A percentile compares a stretch with the other conserved stretches of the same genome.
Conservation (phyloP, 2,113 vertebrate genomes). For the Psilopogon haemacephalus region DNA sequence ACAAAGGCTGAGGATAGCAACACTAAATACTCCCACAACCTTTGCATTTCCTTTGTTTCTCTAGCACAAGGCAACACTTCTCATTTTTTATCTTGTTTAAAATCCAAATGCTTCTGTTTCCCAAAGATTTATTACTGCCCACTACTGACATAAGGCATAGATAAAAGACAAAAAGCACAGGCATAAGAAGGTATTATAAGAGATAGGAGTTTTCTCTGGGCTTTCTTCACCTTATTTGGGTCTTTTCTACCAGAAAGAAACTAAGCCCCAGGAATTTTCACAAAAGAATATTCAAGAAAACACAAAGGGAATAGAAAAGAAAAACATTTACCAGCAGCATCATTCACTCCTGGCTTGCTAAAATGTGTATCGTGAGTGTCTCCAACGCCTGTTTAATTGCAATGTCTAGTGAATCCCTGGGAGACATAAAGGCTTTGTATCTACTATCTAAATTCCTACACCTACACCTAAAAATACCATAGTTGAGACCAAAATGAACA, state of each 20-base stretch:
- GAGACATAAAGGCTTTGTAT: neutral
- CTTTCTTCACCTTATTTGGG: neutral
- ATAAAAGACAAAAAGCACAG: neutral
- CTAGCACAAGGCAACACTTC: neutral
- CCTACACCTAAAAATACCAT: neutral
- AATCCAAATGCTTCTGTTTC: neutral
- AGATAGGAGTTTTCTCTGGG: neutral
- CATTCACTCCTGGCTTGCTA: neutral
- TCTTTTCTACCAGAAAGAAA: conserved; percentile 18
- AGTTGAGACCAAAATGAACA: neutral
- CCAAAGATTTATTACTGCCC: neutral
- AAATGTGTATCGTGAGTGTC: neutral
- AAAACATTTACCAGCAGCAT: neutral
- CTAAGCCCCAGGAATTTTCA: neutral
- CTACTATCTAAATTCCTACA: neutral
- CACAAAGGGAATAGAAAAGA: neutral
- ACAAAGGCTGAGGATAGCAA: conserved; percentile 52
- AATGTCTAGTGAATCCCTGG: neutral
- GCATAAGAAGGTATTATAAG: neutral
- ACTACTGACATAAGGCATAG: neutral
- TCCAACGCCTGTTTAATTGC: neutral
- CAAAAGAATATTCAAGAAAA: neutral
- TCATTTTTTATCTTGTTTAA: conserved; percentile 13
- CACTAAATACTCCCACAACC: conserved; percentile 46
- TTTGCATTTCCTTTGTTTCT: conserved; percentile 52